Base-by-base conservation (phyloP, 1,140 invertebrate species). In the Leguminivora glycinivorella region DNA sequence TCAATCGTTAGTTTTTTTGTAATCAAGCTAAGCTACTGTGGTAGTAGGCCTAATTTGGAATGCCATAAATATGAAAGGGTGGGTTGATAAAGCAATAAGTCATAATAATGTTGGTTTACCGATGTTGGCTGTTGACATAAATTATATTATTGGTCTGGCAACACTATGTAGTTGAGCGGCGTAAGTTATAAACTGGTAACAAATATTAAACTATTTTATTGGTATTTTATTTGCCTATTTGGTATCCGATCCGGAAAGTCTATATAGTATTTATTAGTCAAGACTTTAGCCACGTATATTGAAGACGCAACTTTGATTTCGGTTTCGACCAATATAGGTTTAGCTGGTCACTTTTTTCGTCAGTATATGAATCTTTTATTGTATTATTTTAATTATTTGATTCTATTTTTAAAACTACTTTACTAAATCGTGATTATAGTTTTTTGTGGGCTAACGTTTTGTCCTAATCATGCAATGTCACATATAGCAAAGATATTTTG, bases 31-130 rank as follows among this genome's bases (percentile, higher is more conserved):
- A 22, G 71, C 34, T 31, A 34, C 70, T 69, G 56, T 68, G 34
- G 66, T 58, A 26, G 47, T 70, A 56, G 67, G 67, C 66, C 72
- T 74, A 74, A 77, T 77, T 74, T 72, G 31, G 43, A 71, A 12
- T n/a, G n/a, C 25, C 40, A 69, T 79, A 75, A 76, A 76, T 76
- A 73, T 66, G 66, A 68, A 70, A 71, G 74, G 40, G 56, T 68
- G 69, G 73, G 73, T 73, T 80, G 72, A 82, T 82, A 73, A 77
- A 77, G 80, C 77, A 75, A 75, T 78, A 78, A 69, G 76, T 76
- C 77, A 73, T 73, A 63, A 72, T 78, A 80, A 78, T 77, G 74
- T 73, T 71, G 73, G 75, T 77, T 82, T 78, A 75, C 56, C 25
- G 73, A 72, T 68, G 73, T 77, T 76, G 76, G 25, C 58, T 63